These are phyloP conservation scores for Bubo scandiacus DNA, from an alignment of 2,113 vertebrate species.

Conservation along the genomic window DNA sequence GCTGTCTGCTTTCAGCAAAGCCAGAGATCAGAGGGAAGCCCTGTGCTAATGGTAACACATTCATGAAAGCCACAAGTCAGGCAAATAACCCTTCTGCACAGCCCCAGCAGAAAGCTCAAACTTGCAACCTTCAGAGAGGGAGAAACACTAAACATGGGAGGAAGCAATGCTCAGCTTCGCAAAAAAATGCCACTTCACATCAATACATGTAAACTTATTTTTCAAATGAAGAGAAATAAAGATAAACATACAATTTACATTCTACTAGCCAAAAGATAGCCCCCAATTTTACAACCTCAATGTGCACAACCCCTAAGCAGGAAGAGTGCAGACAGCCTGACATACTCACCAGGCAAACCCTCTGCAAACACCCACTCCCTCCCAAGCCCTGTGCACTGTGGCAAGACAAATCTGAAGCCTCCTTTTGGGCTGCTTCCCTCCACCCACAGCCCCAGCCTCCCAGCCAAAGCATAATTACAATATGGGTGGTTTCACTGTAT, in stretches of 20 bases:
- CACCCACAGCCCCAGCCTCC: background rate
- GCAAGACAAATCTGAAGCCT: background rate
- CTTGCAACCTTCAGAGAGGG: background rate
- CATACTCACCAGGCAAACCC: background rate
- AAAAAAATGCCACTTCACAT: background rate
- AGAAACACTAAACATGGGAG: background rate
- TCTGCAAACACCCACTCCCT: background rate
- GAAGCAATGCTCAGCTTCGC: background rate
- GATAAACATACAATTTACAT: background rate
- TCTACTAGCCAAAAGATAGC: background rate
- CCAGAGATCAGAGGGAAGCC: background rate
- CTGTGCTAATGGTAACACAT: fast-evolving
- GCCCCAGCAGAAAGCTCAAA: background rate
- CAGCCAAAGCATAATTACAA: background rate
- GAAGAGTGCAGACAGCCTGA: background rate
- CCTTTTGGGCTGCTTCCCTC: background rate
- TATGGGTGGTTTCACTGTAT: background rate
- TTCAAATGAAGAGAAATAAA: background rate
- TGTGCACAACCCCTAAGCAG: background rate
- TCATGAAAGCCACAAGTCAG: background rate
- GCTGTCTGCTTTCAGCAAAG: background rate
- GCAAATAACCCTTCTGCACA: background rate
- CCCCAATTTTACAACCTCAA: background rate
- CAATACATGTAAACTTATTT: background rate
- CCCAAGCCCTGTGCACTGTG: background rate